Percentiles rank a stretch among this genome's conserved stretches.
phyloP scores from a whole-genome alignment of 2,888 invertebrate species.

The Ypsolopha sequella region DNA sequence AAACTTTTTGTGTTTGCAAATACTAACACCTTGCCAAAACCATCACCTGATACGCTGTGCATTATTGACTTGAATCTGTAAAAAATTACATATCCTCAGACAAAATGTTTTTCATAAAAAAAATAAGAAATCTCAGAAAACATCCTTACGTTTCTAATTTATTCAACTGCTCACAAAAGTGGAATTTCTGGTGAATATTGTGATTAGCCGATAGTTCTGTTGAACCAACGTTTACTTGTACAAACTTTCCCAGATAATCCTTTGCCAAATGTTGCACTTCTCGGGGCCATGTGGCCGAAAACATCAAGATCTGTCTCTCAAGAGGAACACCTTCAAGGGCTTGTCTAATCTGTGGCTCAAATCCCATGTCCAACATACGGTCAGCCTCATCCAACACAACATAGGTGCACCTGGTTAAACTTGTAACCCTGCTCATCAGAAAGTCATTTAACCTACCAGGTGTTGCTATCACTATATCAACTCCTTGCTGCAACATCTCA shows the following conservation, averaged over 20 bases:
- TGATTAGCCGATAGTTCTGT: conserved; percentile 89
- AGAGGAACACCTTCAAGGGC: conserved; percentile 91
- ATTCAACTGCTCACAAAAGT: conserved; percentile 84
- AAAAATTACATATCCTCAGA: conserved; percentile 13
- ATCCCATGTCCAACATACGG: conserved; percentile 97
- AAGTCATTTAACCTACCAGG: conserved; percentile 90
- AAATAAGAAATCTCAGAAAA: background rate
- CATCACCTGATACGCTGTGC: conserved; percentile 79
- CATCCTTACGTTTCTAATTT: conserved; percentile 71
- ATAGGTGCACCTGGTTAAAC: conserved; percentile 81
- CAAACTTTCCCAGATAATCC: conserved; percentile 90
- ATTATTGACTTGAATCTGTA: conserved; percentile 78
- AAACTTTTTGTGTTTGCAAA: conserved; percentile 93
- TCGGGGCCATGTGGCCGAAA: conserved; percentile 98
- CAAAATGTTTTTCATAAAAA: background rate
- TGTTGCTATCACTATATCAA: conserved; percentile 89
- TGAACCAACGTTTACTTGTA: conserved; percentile 94
- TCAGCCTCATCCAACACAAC: conserved; percentile 92
- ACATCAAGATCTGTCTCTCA: conserved; percentile 96
- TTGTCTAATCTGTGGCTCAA: conserved; percentile 95
- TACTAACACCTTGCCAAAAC: conserved; percentile 85
- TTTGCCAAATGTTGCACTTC: conserved; percentile 92
- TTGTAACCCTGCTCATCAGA: conserved; percentile 77
- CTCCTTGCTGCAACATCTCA: conserved; percentile 75
- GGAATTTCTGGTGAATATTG: conserved; percentile 87